Conservation (phyloP, 2,888 invertebrate species). For the Amiota mariae region DNA sequence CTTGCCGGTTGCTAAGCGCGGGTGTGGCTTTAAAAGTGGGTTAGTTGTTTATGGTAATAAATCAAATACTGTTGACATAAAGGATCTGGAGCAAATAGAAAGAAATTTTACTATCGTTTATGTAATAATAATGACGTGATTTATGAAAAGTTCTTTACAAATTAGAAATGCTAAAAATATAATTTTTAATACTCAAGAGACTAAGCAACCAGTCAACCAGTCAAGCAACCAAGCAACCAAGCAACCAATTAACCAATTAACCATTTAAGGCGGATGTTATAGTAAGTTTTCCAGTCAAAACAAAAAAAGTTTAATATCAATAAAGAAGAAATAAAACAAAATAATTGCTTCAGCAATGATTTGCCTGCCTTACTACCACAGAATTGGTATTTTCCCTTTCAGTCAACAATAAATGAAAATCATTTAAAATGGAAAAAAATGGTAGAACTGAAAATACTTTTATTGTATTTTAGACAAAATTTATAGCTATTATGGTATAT, state of each 20-base stretch:
- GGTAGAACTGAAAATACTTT: constrained; percentile 1
- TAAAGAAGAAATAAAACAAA: background rate
- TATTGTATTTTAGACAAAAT: constrained; percentile 3
- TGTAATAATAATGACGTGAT: constrained; percentile 4
- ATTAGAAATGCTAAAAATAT: background rate
- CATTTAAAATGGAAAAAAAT: too few species aligned
- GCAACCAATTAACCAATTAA: too few species aligned
- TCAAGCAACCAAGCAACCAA: too few species aligned
- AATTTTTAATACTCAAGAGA: background rate
- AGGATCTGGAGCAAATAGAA: background rate
- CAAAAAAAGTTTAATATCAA: background rate
- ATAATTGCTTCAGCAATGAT: constrained; percentile 2
- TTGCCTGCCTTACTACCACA: too few species aligned
- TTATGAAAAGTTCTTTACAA: background rate
- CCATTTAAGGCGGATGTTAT: background rate
- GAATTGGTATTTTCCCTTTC: constrained; percentile 1
- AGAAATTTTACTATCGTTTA: background rate
- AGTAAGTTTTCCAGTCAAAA: background rate
- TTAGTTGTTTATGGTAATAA: background rate
- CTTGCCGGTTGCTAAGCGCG: constrained; percentile 3
- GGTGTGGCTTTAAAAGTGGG: constrained; percentile 1
- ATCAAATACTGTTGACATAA: constrained; percentile 13
- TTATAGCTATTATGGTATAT: constrained; percentile 8
- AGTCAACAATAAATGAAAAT: background rate
- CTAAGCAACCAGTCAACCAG: background rate